A percentile compares a stretch with the other conserved stretches of the same genome.
phyloP scores from a whole-genome alignment of 30 jellyfish, hydroid and myxozoan genomes.

The Hydractinia symbiolongicarpus region DNA sequence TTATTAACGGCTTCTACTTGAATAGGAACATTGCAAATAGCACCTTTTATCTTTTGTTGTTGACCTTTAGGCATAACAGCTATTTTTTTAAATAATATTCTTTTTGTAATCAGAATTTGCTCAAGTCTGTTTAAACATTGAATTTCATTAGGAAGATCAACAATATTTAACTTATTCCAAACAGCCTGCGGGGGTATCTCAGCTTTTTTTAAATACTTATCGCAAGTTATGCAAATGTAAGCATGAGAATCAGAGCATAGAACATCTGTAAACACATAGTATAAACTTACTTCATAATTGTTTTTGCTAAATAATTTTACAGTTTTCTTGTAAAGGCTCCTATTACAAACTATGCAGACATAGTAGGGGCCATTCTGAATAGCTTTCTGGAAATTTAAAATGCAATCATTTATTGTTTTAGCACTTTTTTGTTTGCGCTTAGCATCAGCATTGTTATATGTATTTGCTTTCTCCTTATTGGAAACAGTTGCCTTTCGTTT shows the following conservation, averaged over 20 bases:
- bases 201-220: too few relatives aligned
- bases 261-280: too few relatives aligned
- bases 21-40: slow-evolving; percentile 10
- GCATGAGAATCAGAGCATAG: too few relatives aligned
- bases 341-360: neutral
- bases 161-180: too few relatives aligned
- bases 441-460: too few relatives aligned
- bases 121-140: neutral
- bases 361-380: neutral
- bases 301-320: too few relatives aligned
- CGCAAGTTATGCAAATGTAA: too few relatives aligned
- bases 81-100: neutral
- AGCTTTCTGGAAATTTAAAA: neutral
- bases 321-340: too few relatives aligned
- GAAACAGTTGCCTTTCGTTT: too few relatives aligned
- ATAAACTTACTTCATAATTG: too few relatives aligned
- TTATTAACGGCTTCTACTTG: neutral
- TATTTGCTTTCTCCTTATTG: too few relatives aligned
- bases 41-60: slow-evolving; percentile 11
- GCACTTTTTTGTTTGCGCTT: neutral
- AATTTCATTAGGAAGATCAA: slow-evolving; percentile 4
- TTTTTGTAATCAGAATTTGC: neutral
- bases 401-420: neutral
- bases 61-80: neutral
- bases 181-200: too few relatives aligned